Evolutionary conservation across 2,888 invertebrate species (phyloP).

Genomic region (Aricia artaxerxes): DNA sequence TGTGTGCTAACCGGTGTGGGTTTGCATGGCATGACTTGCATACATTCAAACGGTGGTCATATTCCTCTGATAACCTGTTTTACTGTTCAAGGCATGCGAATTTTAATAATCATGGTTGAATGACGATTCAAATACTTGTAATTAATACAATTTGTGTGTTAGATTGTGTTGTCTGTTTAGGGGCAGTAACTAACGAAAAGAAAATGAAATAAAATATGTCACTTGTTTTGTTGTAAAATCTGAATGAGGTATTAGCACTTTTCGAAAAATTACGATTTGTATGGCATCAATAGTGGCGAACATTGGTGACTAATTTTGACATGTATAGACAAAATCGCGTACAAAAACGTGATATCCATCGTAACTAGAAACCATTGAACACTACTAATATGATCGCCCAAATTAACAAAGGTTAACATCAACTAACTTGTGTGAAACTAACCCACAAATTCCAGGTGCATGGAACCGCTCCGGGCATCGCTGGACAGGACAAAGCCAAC

Average conservation of each 20-base stretch:
- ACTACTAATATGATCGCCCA: background rate
- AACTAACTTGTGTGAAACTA: conserved; percentile 31
- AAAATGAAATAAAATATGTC: no score
- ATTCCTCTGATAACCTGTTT: background rate
- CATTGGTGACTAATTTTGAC: background rate
- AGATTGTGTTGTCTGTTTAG: background rate
- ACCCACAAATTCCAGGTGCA: conserved; percentile 85
- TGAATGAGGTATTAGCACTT: no score
- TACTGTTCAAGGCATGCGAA: background rate
- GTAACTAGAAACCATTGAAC: background rate
- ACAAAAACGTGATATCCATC: background rate
- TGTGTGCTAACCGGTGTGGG: conserved; percentile 48
- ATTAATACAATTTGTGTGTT: background rate
- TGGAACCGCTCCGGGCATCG: conserved; percentile 98
- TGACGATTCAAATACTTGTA: background rate
- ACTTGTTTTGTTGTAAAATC: no score
- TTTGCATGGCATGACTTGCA: conserved; percentile 36
- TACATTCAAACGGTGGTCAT: background rate
- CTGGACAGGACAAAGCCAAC: conserved; percentile 98
- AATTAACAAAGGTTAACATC: background rate
- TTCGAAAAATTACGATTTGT: no score
- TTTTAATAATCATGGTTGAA: background rate
- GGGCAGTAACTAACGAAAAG: background rate
- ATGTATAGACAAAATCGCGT: background rate
- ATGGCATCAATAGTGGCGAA: background rate